Conservation (phyloP, 2,113 vertebrate genomes). For the Ibidorhyncha struthersii region DNA sequence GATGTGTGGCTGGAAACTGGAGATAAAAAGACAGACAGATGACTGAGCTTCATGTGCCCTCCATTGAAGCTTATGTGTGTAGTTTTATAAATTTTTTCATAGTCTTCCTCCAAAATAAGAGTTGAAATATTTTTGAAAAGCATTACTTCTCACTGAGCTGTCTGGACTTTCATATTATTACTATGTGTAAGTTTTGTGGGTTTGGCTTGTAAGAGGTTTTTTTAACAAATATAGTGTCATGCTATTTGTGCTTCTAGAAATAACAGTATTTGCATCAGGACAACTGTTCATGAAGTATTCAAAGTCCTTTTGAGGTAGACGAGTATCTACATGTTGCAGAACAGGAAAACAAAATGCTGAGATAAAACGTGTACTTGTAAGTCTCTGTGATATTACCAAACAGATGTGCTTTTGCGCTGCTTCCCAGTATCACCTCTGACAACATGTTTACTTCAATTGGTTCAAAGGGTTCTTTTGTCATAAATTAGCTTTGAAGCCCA, state of each 20-base stretch:
- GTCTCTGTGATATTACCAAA: not conserved
- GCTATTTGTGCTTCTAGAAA: not conserved
- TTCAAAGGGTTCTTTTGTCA: not conserved
- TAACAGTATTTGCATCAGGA: not conserved
- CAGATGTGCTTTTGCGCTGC: not conserved
- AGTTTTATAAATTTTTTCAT: not conserved
- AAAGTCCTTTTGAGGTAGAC: not conserved
- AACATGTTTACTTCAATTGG: not conserved
- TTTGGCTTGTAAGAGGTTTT: not conserved
- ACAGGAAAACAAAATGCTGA: not conserved
- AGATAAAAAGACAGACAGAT: not conserved
- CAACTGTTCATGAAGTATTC: not conserved
- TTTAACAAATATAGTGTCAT: not conserved
- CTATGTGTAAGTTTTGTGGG: accelerated
- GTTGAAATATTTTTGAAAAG: not conserved
- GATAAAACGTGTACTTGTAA: not conserved
- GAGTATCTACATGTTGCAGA: accelerated
- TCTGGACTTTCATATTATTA: not conserved
- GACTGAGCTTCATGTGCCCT: not conserved
- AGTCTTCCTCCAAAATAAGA: not conserved
- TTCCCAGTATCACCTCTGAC: not conserved
- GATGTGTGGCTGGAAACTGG: not conserved
- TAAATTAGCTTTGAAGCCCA: not conserved
- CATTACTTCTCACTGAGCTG: not conserved
- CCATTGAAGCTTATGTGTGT: accelerated